A percentile compares a stretch with the other conserved stretches of the same genome.
Evolutionary conservation across 2,113 vertebrate species (phyloP).

Genomic region (Eleginops maclovinus): DNA sequence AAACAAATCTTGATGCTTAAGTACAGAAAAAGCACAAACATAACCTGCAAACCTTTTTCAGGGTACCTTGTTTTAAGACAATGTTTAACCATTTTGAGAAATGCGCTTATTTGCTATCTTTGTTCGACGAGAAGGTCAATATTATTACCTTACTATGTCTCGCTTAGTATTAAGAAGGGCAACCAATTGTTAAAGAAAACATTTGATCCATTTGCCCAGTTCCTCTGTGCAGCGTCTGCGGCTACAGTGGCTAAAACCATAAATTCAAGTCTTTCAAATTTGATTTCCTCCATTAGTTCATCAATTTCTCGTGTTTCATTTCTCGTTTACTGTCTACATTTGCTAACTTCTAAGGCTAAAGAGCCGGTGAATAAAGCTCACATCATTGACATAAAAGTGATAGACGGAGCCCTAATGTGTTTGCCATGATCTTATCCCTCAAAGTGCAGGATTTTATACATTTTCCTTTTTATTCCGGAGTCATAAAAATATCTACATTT

Average conservation of each 20-base stretch:
- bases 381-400: constrained; percentile 1
- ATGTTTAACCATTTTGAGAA: no score
- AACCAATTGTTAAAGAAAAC: neutral
- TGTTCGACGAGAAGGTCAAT: neutral
- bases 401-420: neutral
- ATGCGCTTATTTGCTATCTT: neutral
- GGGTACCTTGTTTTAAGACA: neutral
- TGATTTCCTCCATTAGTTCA: neutral
- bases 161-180: neutral
- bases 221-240: neutral
- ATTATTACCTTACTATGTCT: neutral
- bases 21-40: neutral
- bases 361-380: neutral
- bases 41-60: neutral
- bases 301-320: neutral
- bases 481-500: constrained; percentile 36
- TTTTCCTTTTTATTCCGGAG: constrained; percentile 42
- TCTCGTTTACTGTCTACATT: constrained; percentile 7
- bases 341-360: neutral
- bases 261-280: neutral
- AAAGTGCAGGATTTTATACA: constrained; percentile 20
- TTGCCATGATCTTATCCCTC: constrained; percentile 40
- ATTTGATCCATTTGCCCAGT: neutral
- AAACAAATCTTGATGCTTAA: neutral
- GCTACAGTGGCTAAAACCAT: neutral